phyloP scores from a whole-genome alignment of 2,113 vertebrate genomes.

The Aepyceros melampus region DNA sequence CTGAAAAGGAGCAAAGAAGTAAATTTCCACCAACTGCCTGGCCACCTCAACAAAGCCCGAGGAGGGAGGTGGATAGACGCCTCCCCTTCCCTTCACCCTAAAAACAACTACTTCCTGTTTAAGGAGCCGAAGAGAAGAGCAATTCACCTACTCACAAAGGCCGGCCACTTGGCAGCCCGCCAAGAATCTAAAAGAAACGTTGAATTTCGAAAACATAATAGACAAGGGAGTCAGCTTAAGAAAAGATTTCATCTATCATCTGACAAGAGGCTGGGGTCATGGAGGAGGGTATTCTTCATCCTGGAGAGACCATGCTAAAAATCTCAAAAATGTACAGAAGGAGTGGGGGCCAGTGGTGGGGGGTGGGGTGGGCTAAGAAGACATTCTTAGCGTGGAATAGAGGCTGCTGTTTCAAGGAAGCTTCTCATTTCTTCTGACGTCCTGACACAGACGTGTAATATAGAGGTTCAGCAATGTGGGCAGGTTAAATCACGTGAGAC shows the following conservation, averaged over 20 bases:
- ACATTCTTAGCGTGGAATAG: slow-evolving; percentile 62
- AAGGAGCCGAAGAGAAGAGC: slow-evolving; percentile 51
- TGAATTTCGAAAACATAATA: slow-evolving; percentile 79
- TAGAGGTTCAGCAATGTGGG: slow-evolving; percentile 77
- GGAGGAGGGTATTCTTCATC: slow-evolving; percentile 74
- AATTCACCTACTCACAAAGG: slow-evolving; percentile 72
- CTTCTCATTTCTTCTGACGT: slow-evolving; percentile 77
- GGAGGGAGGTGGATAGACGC: background rate
- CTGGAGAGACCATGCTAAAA: slow-evolving; percentile 75
- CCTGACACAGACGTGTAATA: slow-evolving; percentile 76
- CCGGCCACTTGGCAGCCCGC: slow-evolving; percentile 64
- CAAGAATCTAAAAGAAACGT: slow-evolving; percentile 76
- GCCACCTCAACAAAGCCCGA: slow-evolving; percentile 42
- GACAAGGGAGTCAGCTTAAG: slow-evolving; percentile 76
- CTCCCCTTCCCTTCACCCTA: background rate
- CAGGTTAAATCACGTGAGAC: slow-evolving; percentile 77
- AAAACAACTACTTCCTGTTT: slow-evolving; percentile 73
- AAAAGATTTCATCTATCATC: slow-evolving; percentile 81
- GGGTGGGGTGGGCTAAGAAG: background rate
- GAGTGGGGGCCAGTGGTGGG: background rate
- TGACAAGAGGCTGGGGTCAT: slow-evolving; percentile 81
- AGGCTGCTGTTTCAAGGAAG: slow-evolving; percentile 73
- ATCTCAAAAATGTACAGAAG: slow-evolving; percentile 59
- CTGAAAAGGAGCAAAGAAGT: background rate
- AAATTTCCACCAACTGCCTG: slow-evolving; percentile 41